Conservation (phyloP, 1,140 invertebrate species). For the Cryptotermes secundus region DNA sequence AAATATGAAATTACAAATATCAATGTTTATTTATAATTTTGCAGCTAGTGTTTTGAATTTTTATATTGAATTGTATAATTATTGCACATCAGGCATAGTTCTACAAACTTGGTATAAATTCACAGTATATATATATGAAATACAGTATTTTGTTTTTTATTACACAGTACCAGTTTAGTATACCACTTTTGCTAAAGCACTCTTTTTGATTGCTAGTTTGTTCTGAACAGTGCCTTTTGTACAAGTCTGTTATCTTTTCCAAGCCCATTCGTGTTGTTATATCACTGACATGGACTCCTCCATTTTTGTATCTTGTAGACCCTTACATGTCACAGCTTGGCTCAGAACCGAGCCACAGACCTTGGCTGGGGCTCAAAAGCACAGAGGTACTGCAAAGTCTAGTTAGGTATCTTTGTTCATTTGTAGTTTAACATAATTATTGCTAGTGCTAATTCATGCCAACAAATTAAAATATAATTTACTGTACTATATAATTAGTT, state of each 20-base stretch:
- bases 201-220: slow-evolving; percentile 9
- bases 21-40: neutral
- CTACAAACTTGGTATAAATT: neutral
- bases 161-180: neutral
- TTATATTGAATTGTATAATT: neutral
- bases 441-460: neutral
- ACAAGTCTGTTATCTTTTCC: slow-evolving; percentile 32
- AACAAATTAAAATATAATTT: slow-evolving; percentile 14
- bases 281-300: slow-evolving; percentile 34
- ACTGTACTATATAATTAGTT: neutral
- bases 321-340: slow-evolving; percentile 40
- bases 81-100: slow-evolving; percentile 11
- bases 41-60: neutral
- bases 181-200: neutral
- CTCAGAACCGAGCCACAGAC: slow-evolving; percentile 34
- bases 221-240: neutral
- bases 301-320: slow-evolving; percentile 42
- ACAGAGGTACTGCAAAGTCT: slow-evolving; percentile 39
- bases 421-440: slow-evolving; percentile 26
- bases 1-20: neutral
- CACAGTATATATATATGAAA: neutral
- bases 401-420: slow-evolving; percentile 37
- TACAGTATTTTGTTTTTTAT: no score
- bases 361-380: slow-evolving; percentile 32
- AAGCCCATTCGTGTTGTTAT: slow-evolving; percentile 24